A percentile compares a stretch with the other conserved stretches of the same genome.
Conservation (phyloP, 1,140 invertebrate genomes). For the Oppia nitens region DNA sequence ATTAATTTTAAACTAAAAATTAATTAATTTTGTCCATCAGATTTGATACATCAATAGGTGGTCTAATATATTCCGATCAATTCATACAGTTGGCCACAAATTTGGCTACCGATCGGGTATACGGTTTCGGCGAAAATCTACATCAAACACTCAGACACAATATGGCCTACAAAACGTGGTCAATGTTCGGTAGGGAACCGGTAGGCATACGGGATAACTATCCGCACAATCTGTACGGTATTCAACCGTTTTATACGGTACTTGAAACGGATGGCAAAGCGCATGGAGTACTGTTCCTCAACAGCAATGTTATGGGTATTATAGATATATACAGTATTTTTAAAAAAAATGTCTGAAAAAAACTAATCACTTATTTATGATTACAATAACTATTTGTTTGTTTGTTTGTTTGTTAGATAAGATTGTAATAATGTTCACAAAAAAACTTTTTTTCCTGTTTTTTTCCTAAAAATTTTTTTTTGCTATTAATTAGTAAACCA, state of each 20-base stretch:
- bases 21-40: not conserved
- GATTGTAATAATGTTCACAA: no score
- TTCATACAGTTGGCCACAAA: slow-evolving; percentile 59
- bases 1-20: not conserved
- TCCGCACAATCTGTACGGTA: slow-evolving; percentile 69
- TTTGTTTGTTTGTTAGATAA: no score
- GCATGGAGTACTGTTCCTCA: slow-evolving; percentile 54
- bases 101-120: slow-evolving; percentile 51
- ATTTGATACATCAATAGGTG: slow-evolving; percentile 48
- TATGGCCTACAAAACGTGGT: slow-evolving; percentile 25
- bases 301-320: slow-evolving; percentile 66
- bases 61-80: slow-evolving; percentile 58
- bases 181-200: slow-evolving; percentile 32
- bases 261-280: slow-evolving; percentile 40
- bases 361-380: no score
- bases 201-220: no score
- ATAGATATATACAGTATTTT: no score
- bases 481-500: no score
- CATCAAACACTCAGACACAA: slow-evolving; percentile 26
- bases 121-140: slow-evolving; percentile 61
- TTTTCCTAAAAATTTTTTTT: no score
- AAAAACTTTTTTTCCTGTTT: no score
- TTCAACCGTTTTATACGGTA: slow-evolving; percentile 61
- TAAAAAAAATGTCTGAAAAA: no score
- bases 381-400: no score